Evolutionary conservation across 2,113 vertebrate genomes (phyloP).

Genomic region (Clarias magur): DNA sequence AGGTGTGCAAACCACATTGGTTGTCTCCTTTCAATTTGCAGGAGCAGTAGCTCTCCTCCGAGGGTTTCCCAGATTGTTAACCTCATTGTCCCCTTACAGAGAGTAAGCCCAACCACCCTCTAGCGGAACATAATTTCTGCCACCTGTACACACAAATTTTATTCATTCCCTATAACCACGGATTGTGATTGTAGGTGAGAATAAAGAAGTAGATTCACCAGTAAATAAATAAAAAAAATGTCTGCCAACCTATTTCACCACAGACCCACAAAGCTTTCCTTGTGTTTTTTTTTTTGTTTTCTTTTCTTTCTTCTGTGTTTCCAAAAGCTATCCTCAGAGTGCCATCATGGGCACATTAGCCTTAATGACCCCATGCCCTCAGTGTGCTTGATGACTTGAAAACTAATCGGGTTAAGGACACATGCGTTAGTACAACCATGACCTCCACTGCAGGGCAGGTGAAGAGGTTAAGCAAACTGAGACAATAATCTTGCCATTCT

Average conservation of each 20-base stretch:
- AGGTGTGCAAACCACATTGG: background rate
- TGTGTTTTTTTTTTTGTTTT: too few relatives aligned
- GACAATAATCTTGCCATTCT: constrained; percentile 61
- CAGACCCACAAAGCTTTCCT: background rate
- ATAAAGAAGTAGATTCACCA: background rate
- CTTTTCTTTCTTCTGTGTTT: background rate
- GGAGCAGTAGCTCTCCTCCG: background rate
- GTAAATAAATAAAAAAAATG: background rate
- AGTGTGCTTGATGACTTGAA: constrained; percentile 68
- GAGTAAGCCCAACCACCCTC: background rate
- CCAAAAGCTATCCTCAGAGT: background rate
- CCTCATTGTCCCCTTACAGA: background rate
- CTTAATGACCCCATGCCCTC: constrained; percentile 35
- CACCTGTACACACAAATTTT: background rate
- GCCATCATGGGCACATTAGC: background rate
- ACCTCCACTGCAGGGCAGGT: constrained; percentile 59
- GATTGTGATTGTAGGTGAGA: background rate
- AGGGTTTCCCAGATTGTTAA: background rate
- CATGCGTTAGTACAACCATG: constrained; percentile 35
- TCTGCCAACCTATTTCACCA: background rate
- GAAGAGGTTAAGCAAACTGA: constrained; percentile 75
- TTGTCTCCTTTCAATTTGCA: background rate
- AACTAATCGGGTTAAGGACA: constrained; percentile 73
- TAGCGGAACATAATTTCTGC: background rate
- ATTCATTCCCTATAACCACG: background rate